Evolutionary conservation across 2,888 invertebrate species (phyloP).

Genomic region (Volucella zonaria): DNA sequence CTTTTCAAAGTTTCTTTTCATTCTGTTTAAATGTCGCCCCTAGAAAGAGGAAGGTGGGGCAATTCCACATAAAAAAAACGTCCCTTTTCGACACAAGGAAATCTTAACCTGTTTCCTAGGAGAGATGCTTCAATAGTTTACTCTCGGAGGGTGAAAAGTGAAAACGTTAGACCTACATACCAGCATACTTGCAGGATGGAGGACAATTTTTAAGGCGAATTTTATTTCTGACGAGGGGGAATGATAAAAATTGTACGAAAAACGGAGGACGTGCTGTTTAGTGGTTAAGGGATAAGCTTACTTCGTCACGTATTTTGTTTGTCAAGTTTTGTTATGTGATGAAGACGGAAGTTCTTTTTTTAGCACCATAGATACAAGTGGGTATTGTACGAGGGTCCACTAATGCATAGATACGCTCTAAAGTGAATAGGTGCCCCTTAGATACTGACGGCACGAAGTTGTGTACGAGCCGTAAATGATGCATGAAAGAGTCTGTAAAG

Average conservation of each 20-base stretch:
- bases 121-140: conserved; percentile 23
- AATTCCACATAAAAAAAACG: neutral
- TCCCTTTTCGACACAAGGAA: conserved; percentile 2
- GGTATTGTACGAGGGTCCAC: neutral
- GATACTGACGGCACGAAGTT: neutral
- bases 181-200: neutral
- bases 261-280: conserved; percentile 50
- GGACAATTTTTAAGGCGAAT: conserved; percentile 9
- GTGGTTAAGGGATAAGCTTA: conserved; percentile 56
- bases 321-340: conserved; percentile 57
- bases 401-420: conserved; percentile 2
- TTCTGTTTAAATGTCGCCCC: conserved; percentile 35
- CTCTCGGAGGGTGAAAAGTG: neutral
- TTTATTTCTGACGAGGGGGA: neutral
- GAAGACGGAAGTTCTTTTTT: conserved; percentile 38
- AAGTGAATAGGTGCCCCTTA: conserved; percentile 7
- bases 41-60: neutral
- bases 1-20: conserved; percentile 39
- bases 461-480: conserved; percentile 5
- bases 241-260: conserved; percentile 43
- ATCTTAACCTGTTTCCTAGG: conserved; percentile 16
- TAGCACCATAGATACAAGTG: conserved; percentile 2
- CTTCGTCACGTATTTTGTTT: conserved; percentile 61
- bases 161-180: too few relatives aligned
- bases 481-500: conserved; percentile 3